phyloP scores from a whole-genome alignment of 2,888 invertebrate genomes.

The Pelosia muscerda region DNA sequence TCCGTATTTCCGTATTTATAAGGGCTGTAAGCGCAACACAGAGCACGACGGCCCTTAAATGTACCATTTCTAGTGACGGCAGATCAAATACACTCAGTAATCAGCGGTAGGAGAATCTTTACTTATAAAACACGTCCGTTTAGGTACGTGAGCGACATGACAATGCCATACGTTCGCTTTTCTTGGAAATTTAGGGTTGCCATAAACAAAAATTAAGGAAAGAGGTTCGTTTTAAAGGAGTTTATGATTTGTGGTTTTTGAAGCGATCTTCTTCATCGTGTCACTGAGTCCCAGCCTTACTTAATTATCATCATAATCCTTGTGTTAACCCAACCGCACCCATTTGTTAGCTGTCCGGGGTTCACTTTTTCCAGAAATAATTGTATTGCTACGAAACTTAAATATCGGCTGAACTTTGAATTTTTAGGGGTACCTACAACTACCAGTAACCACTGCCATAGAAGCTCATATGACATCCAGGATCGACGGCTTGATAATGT shows the following conservation, averaged over 20 bases:
- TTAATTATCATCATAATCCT: too few species aligned
- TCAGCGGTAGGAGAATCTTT: constrained; percentile 42
- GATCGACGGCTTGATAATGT: too few species aligned
- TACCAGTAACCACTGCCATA: too few species aligned
- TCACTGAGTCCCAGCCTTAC: neutral
- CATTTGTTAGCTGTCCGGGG: too few species aligned
- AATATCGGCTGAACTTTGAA: too few species aligned
- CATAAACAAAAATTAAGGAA: neutral
- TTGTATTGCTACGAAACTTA: too few species aligned
- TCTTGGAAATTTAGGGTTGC: constrained; percentile 46
- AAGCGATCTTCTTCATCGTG: too few species aligned
- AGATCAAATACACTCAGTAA: constrained; percentile 40
- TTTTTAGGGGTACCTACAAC: too few species aligned
- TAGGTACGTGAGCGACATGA: constrained; percentile 35
- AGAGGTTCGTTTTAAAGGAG: neutral
- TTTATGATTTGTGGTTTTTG: neutral
- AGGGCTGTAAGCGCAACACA: neutral
- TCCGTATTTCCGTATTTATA: neutral
- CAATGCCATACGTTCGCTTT: constrained; percentile 26
- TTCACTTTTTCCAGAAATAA: too few species aligned
- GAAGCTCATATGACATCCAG: too few species aligned
- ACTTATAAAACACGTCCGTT: constrained; percentile 43
- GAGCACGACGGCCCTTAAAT: neutral
- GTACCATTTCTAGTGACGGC: constrained; percentile 38
- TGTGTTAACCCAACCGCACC: too few species aligned